Evolutionary conservation across 2,888 invertebrate species (phyloP).

Genomic region (Parnassius mnemosyne): DNA sequence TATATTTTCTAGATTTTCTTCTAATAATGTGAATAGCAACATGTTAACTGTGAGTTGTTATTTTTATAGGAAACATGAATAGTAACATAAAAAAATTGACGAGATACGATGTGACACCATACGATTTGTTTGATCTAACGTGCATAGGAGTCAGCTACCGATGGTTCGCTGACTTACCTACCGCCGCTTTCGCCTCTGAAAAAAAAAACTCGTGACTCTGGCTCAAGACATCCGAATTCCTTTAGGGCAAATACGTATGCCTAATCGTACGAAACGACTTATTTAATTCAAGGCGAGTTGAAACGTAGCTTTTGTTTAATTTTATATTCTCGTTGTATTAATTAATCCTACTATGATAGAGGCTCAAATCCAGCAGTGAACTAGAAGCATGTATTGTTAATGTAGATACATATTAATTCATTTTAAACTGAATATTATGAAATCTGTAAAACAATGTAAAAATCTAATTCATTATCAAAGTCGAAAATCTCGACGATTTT

Average conservation of each 20-base stretch:
- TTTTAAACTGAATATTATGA: no score
- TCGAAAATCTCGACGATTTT: no score
- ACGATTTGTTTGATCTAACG: constrained; percentile 80
- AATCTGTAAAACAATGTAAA: no score
- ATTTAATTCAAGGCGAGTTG: constrained; percentile 60
- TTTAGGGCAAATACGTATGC: constrained; percentile 73
- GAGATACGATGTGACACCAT: constrained; percentile 69
- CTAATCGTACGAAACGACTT: constrained; percentile 75
- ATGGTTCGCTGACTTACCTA: constrained; percentile 78
- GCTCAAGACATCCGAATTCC: constrained; percentile 72
- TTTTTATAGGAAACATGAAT: constrained; percentile 9
- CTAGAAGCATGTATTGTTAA: no score
- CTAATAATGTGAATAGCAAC: no score
- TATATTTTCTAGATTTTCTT: no score
- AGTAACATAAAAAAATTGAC: constrained; percentile 52
- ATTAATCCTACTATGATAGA: no score
- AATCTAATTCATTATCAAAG: no score
- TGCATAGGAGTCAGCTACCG: constrained; percentile 75
- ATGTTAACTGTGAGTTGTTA: background rate
- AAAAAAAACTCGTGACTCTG: constrained; percentile 61
- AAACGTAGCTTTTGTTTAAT: constrained; percentile 27
- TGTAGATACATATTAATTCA: no score
- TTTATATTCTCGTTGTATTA: constrained; percentile 6
- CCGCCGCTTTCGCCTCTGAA: constrained; percentile 62
- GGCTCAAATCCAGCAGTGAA: no score